These are phyloP conservation scores for Odocoileus hemionus DNA, from an alignment of 2,113 vertebrate species.

Conservation along the genomic window DNA sequence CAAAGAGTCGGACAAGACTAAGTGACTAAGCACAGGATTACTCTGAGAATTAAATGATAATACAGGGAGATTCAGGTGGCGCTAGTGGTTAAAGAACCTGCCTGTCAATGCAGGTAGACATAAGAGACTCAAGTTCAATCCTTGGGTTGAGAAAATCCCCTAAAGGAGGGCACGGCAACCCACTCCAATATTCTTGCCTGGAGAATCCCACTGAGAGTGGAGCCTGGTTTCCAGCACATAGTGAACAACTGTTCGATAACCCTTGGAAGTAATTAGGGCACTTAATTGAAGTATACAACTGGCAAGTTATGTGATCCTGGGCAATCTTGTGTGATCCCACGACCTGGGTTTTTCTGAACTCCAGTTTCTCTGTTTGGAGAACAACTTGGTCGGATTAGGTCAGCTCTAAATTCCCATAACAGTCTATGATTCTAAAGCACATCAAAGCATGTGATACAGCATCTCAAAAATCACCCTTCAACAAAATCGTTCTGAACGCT, in stretches of 20 bases:
- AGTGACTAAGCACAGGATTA: background rate
- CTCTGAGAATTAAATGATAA: background rate
- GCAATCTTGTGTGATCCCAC: background rate
- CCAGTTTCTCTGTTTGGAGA: background rate
- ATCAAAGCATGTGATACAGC: background rate
- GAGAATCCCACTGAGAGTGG: background rate
- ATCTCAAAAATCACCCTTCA: constrained; percentile 15
- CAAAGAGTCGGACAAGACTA: background rate
- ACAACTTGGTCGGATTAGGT: background rate
- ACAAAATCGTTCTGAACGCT: constrained; percentile 19
- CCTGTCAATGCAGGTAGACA: background rate
- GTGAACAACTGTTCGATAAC: background rate
- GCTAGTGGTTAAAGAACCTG: background rate
- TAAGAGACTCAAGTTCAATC: background rate
- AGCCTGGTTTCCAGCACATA: background rate
- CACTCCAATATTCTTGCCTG: background rate
- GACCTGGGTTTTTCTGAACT: background rate
- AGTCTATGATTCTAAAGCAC: background rate
- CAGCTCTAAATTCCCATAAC: background rate
- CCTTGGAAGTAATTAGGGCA: background rate
- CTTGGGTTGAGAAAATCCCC: background rate
- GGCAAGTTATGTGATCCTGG: background rate
- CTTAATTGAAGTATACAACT: background rate
- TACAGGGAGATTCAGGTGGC: background rate
- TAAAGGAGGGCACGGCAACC: background rate